phyloP scores from a whole-genome alignment of 1,140 invertebrate species.

The Drosophila truncata region DNA sequence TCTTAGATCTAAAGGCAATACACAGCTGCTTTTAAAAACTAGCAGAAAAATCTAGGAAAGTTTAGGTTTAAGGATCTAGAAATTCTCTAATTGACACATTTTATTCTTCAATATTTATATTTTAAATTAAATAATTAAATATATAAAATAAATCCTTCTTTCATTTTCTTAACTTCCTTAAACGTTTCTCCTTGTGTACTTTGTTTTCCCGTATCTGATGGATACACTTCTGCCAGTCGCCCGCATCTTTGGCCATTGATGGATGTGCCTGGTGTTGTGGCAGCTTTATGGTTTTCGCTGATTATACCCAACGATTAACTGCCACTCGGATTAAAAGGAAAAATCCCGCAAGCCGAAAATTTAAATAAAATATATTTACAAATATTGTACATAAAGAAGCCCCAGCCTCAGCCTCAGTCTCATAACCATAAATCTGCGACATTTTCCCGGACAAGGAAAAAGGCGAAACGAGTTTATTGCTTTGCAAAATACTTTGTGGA shows the following conservation, averaged over 20 bases:
- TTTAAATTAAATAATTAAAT: not conserved
- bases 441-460: conserved; percentile 11
- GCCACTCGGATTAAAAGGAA: conserved; percentile 29
- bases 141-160: not conserved
- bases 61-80: not conserved
- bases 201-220: conserved; percentile 21
- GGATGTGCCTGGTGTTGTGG: conserved; percentile 28
- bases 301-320: conserved; percentile 26
- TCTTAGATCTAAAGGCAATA: conserved; percentile 17
- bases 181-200: not conserved
- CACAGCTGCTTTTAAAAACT: conserved; percentile 6
- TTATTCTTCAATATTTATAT: not conserved
- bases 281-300: conserved; percentile 32
- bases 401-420: conserved; percentile 3
- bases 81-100: too few species aligned
- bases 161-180: not conserved
- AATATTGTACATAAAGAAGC: conserved; percentile 1
- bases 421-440: conserved; percentile 25
- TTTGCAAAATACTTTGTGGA: conserved; percentile 2
- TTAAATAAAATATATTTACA: conserved; percentile 13
- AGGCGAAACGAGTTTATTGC: not conserved
- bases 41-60: not conserved
- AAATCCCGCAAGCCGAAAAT: conserved; percentile 24
- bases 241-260: conserved; percentile 33
- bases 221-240: conserved; percentile 29